Evolutionary conservation across 2,888 invertebrate species (phyloP).

Genomic region (Morpho achilles): DNA sequence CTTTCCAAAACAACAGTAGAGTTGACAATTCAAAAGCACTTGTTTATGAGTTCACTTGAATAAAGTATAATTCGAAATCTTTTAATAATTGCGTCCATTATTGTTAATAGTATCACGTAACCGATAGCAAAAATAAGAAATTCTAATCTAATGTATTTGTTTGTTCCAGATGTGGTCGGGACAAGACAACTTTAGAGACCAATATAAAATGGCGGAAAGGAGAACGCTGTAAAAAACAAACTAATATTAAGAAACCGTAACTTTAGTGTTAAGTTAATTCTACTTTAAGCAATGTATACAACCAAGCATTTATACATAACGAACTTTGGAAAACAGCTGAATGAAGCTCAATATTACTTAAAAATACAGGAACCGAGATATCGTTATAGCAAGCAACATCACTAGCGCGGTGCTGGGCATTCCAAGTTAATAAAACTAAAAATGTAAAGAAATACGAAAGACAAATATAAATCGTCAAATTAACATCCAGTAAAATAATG

Average conservation of each 20-base stretch:
- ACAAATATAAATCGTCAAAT: constrained; percentile 42
- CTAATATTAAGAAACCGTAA: constrained; percentile 69
- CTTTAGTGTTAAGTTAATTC: constrained; percentile 60
- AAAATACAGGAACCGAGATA: neutral
- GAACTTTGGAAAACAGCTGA: constrained; percentile 26
- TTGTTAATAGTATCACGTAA: no score
- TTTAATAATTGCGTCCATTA: no score
- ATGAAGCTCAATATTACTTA: constrained; percentile 16
- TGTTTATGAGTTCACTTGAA: no score
- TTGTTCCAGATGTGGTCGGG: constrained; percentile 59
- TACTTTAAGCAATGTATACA: constrained; percentile 55
- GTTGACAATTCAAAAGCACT: no score
- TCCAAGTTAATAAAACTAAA: constrained; percentile 55
- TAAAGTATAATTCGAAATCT: no score
- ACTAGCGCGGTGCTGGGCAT: constrained; percentile 60
- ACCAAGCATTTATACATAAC: constrained; percentile 61
- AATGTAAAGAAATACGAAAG: constrained; percentile 48
- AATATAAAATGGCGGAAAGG: constrained; percentile 52
- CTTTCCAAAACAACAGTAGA: no score
- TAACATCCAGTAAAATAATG: constrained; percentile 35
- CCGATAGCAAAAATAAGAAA: neutral
- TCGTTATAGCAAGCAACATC: constrained; percentile 7
- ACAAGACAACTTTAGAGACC: constrained; percentile 54
- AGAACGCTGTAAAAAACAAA: constrained; percentile 47
- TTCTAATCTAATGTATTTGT: constrained; percentile 6